Percentiles rank a stretch among this genome's conserved stretches.
Conservation (phyloP, 2,113 vertebrate genomes). For the Athene cunicularia region DNA sequence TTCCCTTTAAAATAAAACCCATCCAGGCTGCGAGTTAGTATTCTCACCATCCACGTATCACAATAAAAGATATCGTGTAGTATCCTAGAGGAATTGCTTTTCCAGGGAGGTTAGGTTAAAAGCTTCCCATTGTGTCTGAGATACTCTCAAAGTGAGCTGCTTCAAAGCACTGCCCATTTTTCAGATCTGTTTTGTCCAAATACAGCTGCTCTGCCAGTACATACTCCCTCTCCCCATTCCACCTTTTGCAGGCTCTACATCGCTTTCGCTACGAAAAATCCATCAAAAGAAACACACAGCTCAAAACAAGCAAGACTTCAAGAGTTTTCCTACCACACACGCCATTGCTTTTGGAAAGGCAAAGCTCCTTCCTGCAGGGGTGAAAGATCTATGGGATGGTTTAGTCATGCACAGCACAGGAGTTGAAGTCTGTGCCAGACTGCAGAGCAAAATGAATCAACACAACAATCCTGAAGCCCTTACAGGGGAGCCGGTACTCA, state of each 20-base stretch:
- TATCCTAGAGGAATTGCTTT: background rate
- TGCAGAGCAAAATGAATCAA: background rate
- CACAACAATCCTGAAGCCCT: accelerated
- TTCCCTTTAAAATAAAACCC: background rate
- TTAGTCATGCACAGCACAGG: accelerated
- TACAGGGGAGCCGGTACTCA: no score
- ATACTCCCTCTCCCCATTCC: background rate
- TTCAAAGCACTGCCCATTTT: background rate
- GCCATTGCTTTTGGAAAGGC: background rate
- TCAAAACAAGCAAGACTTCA: background rate
- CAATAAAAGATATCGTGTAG: background rate
- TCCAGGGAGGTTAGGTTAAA: background rate
- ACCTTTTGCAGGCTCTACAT: background rate
- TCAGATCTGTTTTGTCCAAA: background rate
- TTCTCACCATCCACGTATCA: background rate
- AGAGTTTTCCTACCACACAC: accelerated
- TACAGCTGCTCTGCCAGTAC: background rate
- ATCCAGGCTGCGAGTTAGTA: background rate
- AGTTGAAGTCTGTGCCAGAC: no score
- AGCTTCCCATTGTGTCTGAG: background rate
- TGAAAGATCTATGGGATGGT: background rate
- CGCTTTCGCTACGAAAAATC: background rate
- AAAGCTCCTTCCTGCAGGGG: background rate
- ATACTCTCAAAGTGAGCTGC: background rate
- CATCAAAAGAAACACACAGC: accelerated